Conservation (phyloP, 64 coral and sea anemone genomes). For the Montipora sp. region DNA sequence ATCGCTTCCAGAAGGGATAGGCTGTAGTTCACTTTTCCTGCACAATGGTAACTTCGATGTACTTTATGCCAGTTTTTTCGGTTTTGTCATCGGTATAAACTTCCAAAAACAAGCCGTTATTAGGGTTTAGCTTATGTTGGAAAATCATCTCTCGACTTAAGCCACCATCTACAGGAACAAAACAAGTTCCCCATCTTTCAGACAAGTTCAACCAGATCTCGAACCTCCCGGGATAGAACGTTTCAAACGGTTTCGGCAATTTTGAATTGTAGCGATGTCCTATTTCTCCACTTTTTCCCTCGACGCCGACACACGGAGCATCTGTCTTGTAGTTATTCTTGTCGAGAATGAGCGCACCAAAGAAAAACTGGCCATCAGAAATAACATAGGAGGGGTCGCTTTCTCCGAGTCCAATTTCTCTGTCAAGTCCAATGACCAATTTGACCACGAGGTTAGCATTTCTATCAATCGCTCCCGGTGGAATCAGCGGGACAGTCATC, state of each 20-base stretch:
- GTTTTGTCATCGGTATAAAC: conserved; percentile 1
- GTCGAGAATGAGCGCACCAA: conserved; percentile 22
- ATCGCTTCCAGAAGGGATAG: not conserved
- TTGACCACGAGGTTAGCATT: not conserved
- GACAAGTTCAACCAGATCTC: conserved; percentile 7
- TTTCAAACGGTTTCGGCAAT: not conserved
- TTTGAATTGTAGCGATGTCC: not conserved
- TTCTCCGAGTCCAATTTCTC: not conserved
- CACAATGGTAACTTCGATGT: conserved; percentile 26
- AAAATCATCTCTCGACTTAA: conserved; percentile 9
- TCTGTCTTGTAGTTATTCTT: not conserved
- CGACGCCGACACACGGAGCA: not conserved
- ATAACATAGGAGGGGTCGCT: conserved; percentile 2
- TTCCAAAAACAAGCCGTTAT: conserved; percentile 21
- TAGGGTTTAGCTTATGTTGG: not conserved
- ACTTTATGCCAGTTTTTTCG: conserved; percentile 38
- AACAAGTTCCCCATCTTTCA: conserved; percentile 49
- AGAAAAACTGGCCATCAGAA: conserved; percentile 27
- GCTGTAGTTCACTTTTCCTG: not conserved
- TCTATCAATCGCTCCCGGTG: not conserved
- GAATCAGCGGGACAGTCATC: not conserved
- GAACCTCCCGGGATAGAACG: conserved; percentile 16
- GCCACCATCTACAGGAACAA: not conserved
- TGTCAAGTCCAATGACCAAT: conserved; percentile 37
- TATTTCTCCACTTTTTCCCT: conserved; percentile 11